Percentiles rank a stretch among this genome's conserved stretches.
Evolutionary conservation across 1,140 invertebrate species (phyloP).

Genomic region (Calephelis nemesis): DNA sequence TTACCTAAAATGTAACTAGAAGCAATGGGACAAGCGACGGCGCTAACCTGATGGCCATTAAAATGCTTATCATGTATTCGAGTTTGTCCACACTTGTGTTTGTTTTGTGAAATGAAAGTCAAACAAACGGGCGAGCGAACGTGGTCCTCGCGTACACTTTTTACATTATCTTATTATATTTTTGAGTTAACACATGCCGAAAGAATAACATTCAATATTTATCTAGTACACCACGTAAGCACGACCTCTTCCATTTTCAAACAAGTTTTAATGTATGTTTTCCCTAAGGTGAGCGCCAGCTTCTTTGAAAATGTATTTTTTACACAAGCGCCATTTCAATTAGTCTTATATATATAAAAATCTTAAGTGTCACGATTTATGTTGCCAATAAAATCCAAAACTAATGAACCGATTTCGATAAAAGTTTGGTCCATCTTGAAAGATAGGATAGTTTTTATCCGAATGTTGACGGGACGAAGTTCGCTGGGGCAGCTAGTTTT

Average conservation of each 20-base stretch:
- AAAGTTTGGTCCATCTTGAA: no score
- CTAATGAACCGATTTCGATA: no score
- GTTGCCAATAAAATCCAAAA: no score
- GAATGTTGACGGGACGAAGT: no score
- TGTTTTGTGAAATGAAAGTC: conserved; percentile 26
- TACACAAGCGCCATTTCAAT: no score
- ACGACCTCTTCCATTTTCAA: not conserved
- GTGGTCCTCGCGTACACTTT: conserved; percentile 5
- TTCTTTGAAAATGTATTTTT: not conserved
- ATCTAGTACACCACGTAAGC: not conserved
- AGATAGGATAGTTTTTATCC: no score
- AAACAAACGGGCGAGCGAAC: conserved; percentile 20
- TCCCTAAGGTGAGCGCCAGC: not conserved
- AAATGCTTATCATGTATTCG: not conserved
- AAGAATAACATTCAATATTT: conserved; percentile 10
- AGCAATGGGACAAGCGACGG: no score
- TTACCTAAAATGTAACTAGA: no score
- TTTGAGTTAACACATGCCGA: not conserved
- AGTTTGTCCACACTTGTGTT: conserved; percentile 11
- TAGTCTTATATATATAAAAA: no score
- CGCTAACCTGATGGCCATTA: not conserved
- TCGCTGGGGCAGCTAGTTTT: no score
- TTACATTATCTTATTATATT: conserved; percentile 20
- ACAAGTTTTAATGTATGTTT: not conserved
- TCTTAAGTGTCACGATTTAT: no score